Base-by-base conservation (phyloP, 2,113 vertebrate species). In the Datnioides undecimradiatus region DNA sequence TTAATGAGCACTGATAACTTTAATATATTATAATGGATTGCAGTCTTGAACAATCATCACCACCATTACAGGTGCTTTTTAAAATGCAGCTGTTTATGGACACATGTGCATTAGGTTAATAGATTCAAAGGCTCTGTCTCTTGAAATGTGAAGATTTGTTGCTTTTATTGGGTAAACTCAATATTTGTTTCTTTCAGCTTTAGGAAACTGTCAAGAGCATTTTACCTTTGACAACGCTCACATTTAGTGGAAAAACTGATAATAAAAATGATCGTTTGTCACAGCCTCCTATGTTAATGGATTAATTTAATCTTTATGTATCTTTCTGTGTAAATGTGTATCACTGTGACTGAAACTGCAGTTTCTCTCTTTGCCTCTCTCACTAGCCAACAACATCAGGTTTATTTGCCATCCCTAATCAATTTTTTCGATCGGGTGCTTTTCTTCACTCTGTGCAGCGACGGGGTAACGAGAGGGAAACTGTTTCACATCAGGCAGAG, bases 331-430 rank as follows among this genome's bases (percentile, higher is more conserved):
- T 23, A 33, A 45, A 72, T 21, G 17, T 23, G 21, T 34, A 25
- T 34, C 25, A 21, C 31, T 70, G 29, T 13, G 34, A 59, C 36
- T 71, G 14, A 64, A 48, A 13, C 11, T 34, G 65, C 36, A 48
- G 11, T 57, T 65, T 43, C 29, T 69, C 27, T 51, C 27, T 60
- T 29, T 76, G 41, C n/a, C 3, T 29, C 51, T 57, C 54, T 52
- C 40, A 21, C 13, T 31, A 14, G 45, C 72, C 43, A 23, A 21
- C 31, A 10, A 60, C 74, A 14, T 73, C 59, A 40, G 59, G 67
- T 83, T 87, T 49, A 75, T 82, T 84, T 62, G 52, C 62, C 81
- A 7, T 65, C 23, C 3, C 77, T 69, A 76, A 88, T 91, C 79
- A 17, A 75, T 85, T 16, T 10, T 78, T 74, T 76, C 33, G 5